Base-by-base conservation (phyloP, 2,797 vertebrate genomes). In the Sphenopsis melanotis region DNA sequence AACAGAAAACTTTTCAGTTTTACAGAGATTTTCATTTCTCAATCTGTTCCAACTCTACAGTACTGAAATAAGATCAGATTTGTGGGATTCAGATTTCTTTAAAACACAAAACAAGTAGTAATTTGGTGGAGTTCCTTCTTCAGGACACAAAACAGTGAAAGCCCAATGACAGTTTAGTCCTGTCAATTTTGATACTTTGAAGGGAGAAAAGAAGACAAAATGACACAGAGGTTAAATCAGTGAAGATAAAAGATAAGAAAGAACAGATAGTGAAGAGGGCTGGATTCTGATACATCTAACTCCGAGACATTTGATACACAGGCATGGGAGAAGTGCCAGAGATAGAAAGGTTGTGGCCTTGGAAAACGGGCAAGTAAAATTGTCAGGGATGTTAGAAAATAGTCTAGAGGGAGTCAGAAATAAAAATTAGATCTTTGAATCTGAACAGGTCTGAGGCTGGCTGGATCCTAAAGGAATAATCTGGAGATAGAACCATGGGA, bases 161-260 rank as follows among this genome's bases (percentile, higher is more conserved):
- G 37, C 19, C 29, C 75, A 84, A 44, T 15, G 30, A 82, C 37
- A 59, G 34, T 74, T 87, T 39, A 89, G 68, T 74, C 81, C 46
- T 78, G 37, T 50, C 44, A 41, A 34, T 94, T 94, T 75, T 68
- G 84, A 27, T 68, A 81, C 71, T 90, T 64, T 55, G 60, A 92
- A 90, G 41, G 36, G 30, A 89, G 64, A 74, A 94, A 91, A 78
- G 42, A 89, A 89, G 82, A 86, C 71, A 77, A 80, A 94, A 87
- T 18, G n/a, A 85, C 88, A 94, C 29, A 56, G 75, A 87, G 60
- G 79, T 94, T 92, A 92, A 60, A 90, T 82, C 24, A 74, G 78
- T 41, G 41, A 94, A 85, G 83, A 87, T 72, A 47, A 94, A 89
- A 96, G 85, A 29, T 50, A 64, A 78, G 47, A 61, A 84, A 70